These are phyloP conservation scores for Unio delphinus DNA, from an alignment of 2,888 invertebrate genomes.

Conservation along the genomic window DNA sequence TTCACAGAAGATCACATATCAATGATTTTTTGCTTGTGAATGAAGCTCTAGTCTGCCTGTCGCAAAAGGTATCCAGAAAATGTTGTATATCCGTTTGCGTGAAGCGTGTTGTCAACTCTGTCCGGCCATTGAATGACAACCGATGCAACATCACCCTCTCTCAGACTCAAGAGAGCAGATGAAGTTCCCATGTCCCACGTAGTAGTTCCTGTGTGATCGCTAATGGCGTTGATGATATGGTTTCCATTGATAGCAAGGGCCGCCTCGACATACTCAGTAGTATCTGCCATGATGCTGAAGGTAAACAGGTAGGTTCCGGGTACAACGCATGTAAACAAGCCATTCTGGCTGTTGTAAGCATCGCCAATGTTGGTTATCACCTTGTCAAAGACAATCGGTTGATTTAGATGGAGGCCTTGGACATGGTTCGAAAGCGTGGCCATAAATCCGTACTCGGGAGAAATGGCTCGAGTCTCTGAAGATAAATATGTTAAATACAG, in stretches of 20 bases:
- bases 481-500: too few relatives aligned
- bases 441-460: too few relatives aligned
- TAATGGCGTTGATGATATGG: not conserved
- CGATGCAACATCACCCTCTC: constrained; percentile 2
- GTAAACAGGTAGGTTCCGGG: constrained; percentile 7
- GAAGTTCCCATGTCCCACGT: constrained; percentile 5
- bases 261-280: constrained; percentile 3
- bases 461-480: too few relatives aligned
- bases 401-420: too few relatives aligned
- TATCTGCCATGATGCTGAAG: constrained; percentile 8
- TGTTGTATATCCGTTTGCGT: constrained; percentile 5
- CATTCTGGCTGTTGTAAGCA: too few relatives aligned
- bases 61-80: constrained; percentile 8
- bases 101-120: constrained; percentile 1
- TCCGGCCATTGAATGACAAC: constrained; percentile 1
- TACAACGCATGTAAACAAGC: not conserved
- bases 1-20: too few relatives aligned
- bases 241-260: constrained; percentile 3
- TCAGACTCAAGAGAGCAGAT: constrained; percentile 1
- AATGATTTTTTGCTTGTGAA: too few relatives aligned
- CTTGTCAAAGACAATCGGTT: too few relatives aligned
- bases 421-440: too few relatives aligned
- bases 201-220: constrained; percentile 1
- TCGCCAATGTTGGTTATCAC: too few relatives aligned
- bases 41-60: too few relatives aligned